Conservation (phyloP, 1,140 invertebrate genomes). For the Ganaspis sp. region DNA sequence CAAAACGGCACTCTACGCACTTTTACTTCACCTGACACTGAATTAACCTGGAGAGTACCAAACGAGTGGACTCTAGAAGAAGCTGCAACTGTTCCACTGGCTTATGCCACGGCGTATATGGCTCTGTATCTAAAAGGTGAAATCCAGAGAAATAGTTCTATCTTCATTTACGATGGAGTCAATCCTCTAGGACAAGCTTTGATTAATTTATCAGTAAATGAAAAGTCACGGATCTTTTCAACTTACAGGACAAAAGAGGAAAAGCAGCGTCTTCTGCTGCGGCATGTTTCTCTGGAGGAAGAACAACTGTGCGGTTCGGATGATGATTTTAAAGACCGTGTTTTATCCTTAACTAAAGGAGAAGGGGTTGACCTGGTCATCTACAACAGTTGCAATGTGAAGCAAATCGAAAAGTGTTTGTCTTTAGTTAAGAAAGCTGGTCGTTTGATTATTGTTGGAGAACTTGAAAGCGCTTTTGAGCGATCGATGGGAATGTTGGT, state of each 20-base stretch:
- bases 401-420: constrained; percentile 72
- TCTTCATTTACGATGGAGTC: constrained; percentile 82
- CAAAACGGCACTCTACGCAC: constrained; percentile 91
- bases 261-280: constrained; percentile 83
- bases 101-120: constrained; percentile 86
- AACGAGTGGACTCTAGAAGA: constrained; percentile 77
- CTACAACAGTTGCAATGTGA: constrained; percentile 28
- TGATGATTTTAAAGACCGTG: constrained; percentile 67
- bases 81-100: constrained; percentile 78
- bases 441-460: constrained; percentile 84
- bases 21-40: constrained; percentile 84
- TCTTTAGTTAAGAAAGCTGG: constrained; percentile 80
- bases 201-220: constrained; percentile 80
- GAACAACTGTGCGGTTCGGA: constrained; percentile 37
- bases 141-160: constrained; percentile 76
- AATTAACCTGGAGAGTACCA: constrained; percentile 88
- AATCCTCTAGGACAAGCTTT: constrained; percentile 86
- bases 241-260: constrained; percentile 87
- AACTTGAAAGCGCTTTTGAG: constrained; percentile 78
- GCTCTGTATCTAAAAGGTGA: constrained; percentile 84
- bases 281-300: constrained; percentile 81
- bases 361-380: constrained; percentile 84
- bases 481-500: constrained; percentile 80
- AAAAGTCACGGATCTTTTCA: constrained; percentile 80
- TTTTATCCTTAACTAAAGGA: constrained; percentile 78